Base-by-base conservation (phyloP, 2,888 invertebrate species). In the Cephus sareptanus region DNA sequence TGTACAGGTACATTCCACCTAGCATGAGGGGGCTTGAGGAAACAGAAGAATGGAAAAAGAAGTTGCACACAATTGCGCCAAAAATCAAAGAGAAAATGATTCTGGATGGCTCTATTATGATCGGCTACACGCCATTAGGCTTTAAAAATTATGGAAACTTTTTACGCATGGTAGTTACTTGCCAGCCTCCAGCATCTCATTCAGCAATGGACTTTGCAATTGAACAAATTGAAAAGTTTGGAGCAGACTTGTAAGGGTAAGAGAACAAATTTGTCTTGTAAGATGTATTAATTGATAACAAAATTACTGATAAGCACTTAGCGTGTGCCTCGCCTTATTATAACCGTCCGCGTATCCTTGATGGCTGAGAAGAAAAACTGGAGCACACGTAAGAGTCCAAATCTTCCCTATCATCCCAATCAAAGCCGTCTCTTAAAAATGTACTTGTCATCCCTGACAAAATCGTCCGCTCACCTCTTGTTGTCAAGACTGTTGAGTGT, bases 81-180 rank as follows among this genome's bases (percentile, higher is more conserved):
- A 94, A 94, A 86, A 94, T 96, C 74, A 97, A 97, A 87, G 95
- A 95, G 85, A 92, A 93, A 4, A 93, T 97, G 92, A 94, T 95
- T 0, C 85, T 94, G 69, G 92, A 92, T 37, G 96, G 96, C 0
- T 92, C 93, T 0, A 87, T 96, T 69, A 95, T 97, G 96, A 92
- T 97, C n/a, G 95, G 96, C 0, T 97, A 97, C 87, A 94, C 95
- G 15, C 96, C 97, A 0, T 88, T 96, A 34, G 86, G 90, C 2
- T 92, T 93, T 82, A 94, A 94, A 74, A 92, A 93, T 9, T 86
- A 94, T 80, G 95, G 94, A 77, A 97, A 97, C 89, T 97, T 96
- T 91, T 95, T 97, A 89, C 93, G 97, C 15, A 93, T 97, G 90
- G 95, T 96, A 1, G 93, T 96, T 78, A 95, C 95, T 4, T 95